Percentiles rank a stretch among this genome's conserved stretches.
Evolutionary conservation across 2,888 invertebrate genomes (phyloP).

Genomic region (Pristionchus mayeri): DNA sequence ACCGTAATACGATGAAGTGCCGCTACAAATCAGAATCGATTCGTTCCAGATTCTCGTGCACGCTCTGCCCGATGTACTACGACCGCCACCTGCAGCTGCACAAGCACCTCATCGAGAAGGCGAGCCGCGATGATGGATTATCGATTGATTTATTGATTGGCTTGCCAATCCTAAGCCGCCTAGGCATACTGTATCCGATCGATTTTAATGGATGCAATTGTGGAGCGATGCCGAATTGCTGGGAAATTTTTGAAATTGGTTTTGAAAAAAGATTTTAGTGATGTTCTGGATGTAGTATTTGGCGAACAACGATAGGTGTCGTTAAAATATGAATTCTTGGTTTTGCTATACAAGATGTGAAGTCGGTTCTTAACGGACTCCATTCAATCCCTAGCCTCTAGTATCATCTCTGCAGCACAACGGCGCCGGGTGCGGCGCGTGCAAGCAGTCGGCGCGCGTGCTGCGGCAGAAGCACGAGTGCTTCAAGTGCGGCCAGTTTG

Average conservation of each 20-base stretch:
- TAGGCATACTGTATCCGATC: too few relatives aligned
- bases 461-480: conserved; percentile 34
- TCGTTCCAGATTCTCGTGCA: conserved; percentile 25
- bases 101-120: conserved; percentile 18
- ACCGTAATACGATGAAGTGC: too few relatives aligned
- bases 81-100: conserved; percentile 47
- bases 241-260: too few relatives aligned
- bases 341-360: background rate
- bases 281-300: background rate
- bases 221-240: too few relatives aligned
- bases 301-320: background rate
- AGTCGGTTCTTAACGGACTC: background rate
- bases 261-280: too few relatives aligned
- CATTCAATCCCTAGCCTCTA: background rate
- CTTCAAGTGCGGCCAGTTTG: conserved; percentile 32
- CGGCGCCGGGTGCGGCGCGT: background rate
- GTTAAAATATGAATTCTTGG: background rate
- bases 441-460: background rate
- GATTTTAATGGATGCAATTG: too few relatives aligned
- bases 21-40: too few relatives aligned
- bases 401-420: background rate
- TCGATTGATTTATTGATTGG: background rate
- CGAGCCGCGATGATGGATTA: background rate
- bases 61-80: background rate
- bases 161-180: background rate